These are phyloP conservation scores for Acanthurus leucopareius DNA, from an alignment of 2,797 vertebrate species.

Conservation along the genomic window DNA sequence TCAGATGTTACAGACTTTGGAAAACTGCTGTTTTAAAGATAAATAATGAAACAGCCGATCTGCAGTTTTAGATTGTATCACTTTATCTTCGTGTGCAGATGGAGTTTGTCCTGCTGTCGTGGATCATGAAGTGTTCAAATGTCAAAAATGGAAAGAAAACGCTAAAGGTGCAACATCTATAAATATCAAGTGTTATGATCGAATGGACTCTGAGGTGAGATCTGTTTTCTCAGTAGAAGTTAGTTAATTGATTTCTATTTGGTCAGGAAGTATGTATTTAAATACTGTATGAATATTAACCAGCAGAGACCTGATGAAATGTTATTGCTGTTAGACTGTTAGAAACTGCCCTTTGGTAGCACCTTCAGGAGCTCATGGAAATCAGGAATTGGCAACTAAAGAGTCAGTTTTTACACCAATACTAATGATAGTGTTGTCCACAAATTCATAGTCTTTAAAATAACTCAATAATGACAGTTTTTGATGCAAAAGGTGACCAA, in stretches of 20 bases:
- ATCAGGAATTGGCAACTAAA: conserved; percentile 1
- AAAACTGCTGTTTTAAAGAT: background rate
- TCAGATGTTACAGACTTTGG: background rate
- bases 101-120: background rate
- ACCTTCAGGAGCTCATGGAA: background rate
- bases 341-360: background rate
- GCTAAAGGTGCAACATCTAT: background rate
- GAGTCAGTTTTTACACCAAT: background rate
- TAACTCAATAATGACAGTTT: background rate
- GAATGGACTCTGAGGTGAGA: background rate
- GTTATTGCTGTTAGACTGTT: background rate
- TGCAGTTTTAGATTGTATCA: background rate
- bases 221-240: background rate
- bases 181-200: background rate
- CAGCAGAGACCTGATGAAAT: background rate
- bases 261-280: background rate
- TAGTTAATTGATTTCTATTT: background rate
- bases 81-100: background rate
- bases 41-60: background rate
- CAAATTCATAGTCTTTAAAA: background rate
- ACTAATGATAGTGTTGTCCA: background rate
- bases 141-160: background rate
- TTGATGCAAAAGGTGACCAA: background rate
- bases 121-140: background rate
- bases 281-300: background rate